Base-by-base conservation (phyloP, 2,797 vertebrate species). In the Notoglanidium macrostoma region DNA sequence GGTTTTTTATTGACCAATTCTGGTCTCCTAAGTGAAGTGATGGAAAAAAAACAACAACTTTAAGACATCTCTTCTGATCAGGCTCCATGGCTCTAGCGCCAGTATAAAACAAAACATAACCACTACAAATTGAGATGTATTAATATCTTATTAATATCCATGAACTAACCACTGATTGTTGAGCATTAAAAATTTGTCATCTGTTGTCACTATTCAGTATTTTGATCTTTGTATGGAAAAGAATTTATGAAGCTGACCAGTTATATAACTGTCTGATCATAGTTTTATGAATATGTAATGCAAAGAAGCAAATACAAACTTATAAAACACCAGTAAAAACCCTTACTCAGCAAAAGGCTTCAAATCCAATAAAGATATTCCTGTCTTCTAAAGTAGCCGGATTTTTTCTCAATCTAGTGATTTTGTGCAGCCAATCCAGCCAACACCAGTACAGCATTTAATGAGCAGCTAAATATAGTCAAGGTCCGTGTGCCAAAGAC, bases 401-500 rank as follows among this genome's bases (percentile, higher is more conserved):
- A 44, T 68, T 40, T 17, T 35, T 35, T 70, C 12, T 51, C 0
- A 76, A 76, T 51, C 6, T 32, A 78, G 46, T 9, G 46, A 51
- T 51, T 23, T 51, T 76, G 46, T n/a, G 2, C 46, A 76, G 73
- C n/a, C 23, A 49, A 49, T 74, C 4, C 46, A 51, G 5, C 46
- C 44, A 74, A 74, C 23, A 76, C 5, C 40, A n/a, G 35, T 84
- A 11, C 72, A 29, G 11, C 70, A n/a, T 82, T 77, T 32, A 32
- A 78, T 35, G 51, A 78, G 74, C 19, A 55, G 74, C 15, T 77
- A 55, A 77, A 32, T 55, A 76, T 51, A 49, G 26, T 29, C 5
- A 51, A 76, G 26, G 46, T 74, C 23, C 17, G 72, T 86, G 12
- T 59, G 84, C 88, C 87, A 40, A 87, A 68, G 19, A 76, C 88